Evolutionary conservation across 2,113 vertebrate species (phyloP).

Genomic region (Anhinga anhinga): DNA sequence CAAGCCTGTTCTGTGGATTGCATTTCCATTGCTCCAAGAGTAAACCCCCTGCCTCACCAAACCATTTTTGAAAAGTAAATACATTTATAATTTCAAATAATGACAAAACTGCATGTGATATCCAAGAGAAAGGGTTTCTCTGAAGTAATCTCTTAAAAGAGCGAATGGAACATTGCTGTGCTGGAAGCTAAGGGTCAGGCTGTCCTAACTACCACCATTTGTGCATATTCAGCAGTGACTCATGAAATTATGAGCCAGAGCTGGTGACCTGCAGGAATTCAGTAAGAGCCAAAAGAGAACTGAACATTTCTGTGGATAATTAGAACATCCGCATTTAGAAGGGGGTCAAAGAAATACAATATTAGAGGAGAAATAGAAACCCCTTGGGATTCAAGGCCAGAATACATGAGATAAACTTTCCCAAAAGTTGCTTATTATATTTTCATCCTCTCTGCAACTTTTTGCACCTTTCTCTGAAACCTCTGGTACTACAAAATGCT

Average conservation of each 20-base stretch:
- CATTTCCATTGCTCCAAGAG: neutral
- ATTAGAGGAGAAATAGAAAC: neutral
- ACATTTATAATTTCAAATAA: neutral
- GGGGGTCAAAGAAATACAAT: neutral
- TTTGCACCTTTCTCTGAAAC: neutral
- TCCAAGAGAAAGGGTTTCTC: neutral
- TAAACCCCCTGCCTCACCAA: neutral
- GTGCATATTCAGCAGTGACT: constrained; percentile 51
- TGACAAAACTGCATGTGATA: neutral
- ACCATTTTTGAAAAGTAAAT: neutral
- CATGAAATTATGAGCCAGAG: constrained; percentile 24
- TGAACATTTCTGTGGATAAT: neutral
- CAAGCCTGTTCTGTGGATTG: neutral
- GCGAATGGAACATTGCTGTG: neutral
- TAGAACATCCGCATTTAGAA: neutral
- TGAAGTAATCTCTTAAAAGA: neutral
- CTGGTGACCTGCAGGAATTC: constrained; percentile 37
- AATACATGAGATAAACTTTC: neutral
- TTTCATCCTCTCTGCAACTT: neutral
- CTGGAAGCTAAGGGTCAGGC: constrained; percentile 25
- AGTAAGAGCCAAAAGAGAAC: neutral
- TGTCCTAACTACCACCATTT: neutral
- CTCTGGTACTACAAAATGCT: neutral
- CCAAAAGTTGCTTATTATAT: neutral
- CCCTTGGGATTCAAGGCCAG: neutral